Evolutionary conservation across 2,113 vertebrate species (phyloP).

Genomic region (Albula glossodonta): DNA sequence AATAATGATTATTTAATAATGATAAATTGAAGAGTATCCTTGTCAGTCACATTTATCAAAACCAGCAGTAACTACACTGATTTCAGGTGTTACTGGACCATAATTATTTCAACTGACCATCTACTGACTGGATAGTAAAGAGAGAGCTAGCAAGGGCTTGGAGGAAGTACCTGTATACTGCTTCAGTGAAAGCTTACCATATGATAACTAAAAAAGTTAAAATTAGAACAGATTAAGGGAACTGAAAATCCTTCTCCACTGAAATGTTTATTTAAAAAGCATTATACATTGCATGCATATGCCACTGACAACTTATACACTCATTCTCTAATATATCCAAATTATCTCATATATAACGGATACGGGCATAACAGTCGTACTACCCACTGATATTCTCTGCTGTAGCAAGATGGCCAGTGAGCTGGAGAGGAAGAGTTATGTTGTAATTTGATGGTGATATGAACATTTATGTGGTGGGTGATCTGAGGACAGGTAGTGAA

Average conservation of each 20-base stretch:
- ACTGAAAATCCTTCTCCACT: background rate
- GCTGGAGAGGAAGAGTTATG: background rate
- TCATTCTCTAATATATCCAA: no score
- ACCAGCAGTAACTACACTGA: slow-evolving; percentile 15
- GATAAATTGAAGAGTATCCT: slow-evolving; percentile 25
- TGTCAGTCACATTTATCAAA: slow-evolving; percentile 43
- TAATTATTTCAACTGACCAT: slow-evolving; percentile 47
- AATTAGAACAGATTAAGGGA: background rate
- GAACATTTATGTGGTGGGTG: background rate
- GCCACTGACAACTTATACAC: no score
- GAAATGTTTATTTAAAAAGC: background rate
- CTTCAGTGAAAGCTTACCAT: slow-evolving; percentile 36
- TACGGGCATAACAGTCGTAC: background rate
- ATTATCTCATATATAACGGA: background rate
- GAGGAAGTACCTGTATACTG: slow-evolving; percentile 7
- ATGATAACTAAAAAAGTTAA: background rate
- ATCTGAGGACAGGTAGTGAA: background rate
- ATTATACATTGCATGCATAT: no score
- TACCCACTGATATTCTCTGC: background rate
- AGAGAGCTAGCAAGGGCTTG: slow-evolving; percentile 45
- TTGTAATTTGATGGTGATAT: background rate
- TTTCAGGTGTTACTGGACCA: slow-evolving; percentile 38
- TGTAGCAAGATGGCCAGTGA: background rate
- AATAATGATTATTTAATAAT: slow-evolving; percentile 6
- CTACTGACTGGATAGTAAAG: slow-evolving; percentile 27